Base-by-base conservation (phyloP, 2,888 invertebrate genomes). In the Caenorhabditis sinica region DNA sequence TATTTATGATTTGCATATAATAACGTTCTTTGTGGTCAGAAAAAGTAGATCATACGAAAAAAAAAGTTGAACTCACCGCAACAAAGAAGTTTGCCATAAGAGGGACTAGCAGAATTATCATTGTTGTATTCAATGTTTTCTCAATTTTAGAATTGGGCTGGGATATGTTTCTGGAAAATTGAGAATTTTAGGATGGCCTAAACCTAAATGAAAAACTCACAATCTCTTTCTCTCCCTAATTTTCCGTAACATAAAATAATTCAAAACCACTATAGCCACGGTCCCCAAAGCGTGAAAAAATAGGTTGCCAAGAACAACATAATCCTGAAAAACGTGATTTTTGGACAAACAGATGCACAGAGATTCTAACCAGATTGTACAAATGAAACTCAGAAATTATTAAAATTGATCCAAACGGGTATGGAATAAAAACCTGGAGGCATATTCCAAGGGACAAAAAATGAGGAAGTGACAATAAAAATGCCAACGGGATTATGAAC, bases 51-150 rank as follows among this genome's bases (percentile, higher is more conserved):
- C 8, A 6, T 49, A 20, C n/a, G 40, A 40, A 40, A 40, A 40
- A 13, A 11, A 13, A 13, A 36, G 33, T 9, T 36, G 33, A 28
- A 13, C 66, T 61, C 30, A 77, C 76, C 36, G 60, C 49, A 15
- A 58, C 11, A 0, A 69, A 11, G 11, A 60, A 51, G 8, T 40
- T 60, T 23, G 68, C 11, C 1, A 77, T 23, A 30, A 77, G 5
- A 15, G 76, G 76, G 23, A 77, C 25, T 8, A 77, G 13, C 11
- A 77, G 36, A 15, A 77, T 61, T 11, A 77, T 49, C 76, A 77
- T 77, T 1, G 76, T 77, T 30, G 33, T 51, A 1, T 68, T 68
- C 15, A 77, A 30, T 1, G 76, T 69, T 33, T 17, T 66, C 51
- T 77, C 76, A n/a, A 69, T 69, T 36, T 51, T 43, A 20, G 60